These are phyloP conservation scores for Hippocampus mohnikei DNA, from an alignment of 2,113 vertebrate species.

Conservation along the genomic window DNA sequence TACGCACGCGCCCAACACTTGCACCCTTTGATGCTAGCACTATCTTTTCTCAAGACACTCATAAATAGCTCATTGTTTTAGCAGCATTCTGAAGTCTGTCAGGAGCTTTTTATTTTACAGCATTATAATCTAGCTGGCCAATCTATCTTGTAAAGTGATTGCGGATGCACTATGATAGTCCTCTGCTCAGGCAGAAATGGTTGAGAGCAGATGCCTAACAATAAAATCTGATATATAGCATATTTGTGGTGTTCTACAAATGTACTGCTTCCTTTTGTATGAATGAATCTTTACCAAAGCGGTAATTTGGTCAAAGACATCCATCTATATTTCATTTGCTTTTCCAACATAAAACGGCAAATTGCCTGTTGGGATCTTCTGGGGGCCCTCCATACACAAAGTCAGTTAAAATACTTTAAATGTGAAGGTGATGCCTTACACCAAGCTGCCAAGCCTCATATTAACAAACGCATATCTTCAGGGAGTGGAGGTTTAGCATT, in stretches of 20 bases:
- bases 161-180: constrained; percentile 35
- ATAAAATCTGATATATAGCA: constrained; percentile 11
- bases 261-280: constrained; percentile 13
- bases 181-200: constrained; percentile 44
- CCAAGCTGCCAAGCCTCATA: constrained; percentile 62
- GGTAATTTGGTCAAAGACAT: constrained; percentile 37
- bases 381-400: constrained; percentile 22
- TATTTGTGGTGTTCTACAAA: constrained; percentile 26
- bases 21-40: constrained; percentile 11
- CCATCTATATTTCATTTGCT: constrained; percentile 4
- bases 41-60: constrained; percentile 41
- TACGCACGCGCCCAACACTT: constrained; percentile 17
- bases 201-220: constrained; percentile 23
- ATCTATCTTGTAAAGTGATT: constrained; percentile 39
- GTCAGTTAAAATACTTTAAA: constrained; percentile 34
- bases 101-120: constrained; percentile 56
- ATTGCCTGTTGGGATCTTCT: constrained; percentile 3
- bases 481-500: constrained; percentile 48
- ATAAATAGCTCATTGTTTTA: constrained; percentile 51
- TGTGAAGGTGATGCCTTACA: constrained; percentile 53
- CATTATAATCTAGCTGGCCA: constrained; percentile 47
- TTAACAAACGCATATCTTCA: constrained; percentile 51
- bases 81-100: constrained; percentile 49
- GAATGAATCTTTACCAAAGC: constrained; percentile 19
- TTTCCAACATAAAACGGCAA: constrained; percentile 18